Base-by-base conservation (phyloP, 2,888 invertebrate genomes). In the Teleogryllus oceanicus region DNA sequence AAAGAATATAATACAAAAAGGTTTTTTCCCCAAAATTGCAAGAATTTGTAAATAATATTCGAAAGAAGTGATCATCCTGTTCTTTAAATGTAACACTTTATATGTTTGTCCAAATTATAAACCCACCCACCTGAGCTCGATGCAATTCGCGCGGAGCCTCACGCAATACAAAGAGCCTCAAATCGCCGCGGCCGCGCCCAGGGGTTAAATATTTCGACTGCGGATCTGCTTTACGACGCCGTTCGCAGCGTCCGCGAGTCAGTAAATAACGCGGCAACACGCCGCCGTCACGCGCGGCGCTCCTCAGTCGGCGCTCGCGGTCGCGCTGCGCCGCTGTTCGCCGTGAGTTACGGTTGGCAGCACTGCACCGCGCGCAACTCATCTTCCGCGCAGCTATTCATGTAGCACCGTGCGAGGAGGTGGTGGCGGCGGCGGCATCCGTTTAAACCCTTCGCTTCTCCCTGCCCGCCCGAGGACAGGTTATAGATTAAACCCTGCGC, bases 291-390 rank as follows among this genome's bases (percentile, higher is more conserved):
- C 62, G 62, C 62, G 62, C 62, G 16, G 12, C 62, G 11, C 62
- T 62, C 16, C 62, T 62, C 62, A n/a, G n/a, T 4, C 62, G n/a
- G n/a, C 62, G 2, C 62, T 24, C 24, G 24, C 24, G 3, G 37
- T 10, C 62, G 13, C 62, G 16, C n/a, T 12, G 62, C 62, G n/a
- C 62, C 16, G 62, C 62, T 62, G 62, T 62, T n/a, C 62, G n/a
- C 62, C 62, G n/a, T 62, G 62, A 62, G n/a, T 18, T 62, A 62
- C 62, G 62, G 62, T 62, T 62, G 62, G 62, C 62, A 62, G n/a
- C 62, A n/a, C 62, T 62, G n/a, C 62, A n/a, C 62, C n/a, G 62
- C n/a, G 62, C 13, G 62, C 62, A 62, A 62, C 62, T 62, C 62
- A 62, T 62, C 62, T 62, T 62, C 62, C 62, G 62, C 62, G 62